Conservation (phyloP, 2,113 vertebrate genomes). For the Xerus inauris region DNA sequence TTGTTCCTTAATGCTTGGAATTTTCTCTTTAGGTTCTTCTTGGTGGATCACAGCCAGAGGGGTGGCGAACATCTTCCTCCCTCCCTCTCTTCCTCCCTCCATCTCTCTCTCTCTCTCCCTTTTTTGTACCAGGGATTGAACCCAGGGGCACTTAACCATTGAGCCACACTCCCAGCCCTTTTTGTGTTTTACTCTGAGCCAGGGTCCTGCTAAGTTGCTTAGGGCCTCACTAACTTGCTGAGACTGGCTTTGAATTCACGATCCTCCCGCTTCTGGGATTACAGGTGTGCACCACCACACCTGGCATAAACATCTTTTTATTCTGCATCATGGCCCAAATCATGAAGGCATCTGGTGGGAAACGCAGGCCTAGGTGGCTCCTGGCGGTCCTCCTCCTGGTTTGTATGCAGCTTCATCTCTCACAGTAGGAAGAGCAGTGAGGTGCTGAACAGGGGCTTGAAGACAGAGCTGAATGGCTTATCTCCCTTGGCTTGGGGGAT, state of each 20-base stretch:
- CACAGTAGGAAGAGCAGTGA: constrained; percentile 95
- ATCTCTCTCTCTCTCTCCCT: too few species aligned
- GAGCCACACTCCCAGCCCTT: not conserved
- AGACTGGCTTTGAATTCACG: too few species aligned
- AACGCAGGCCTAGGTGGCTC: constrained; percentile 72
- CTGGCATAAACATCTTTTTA: constrained; percentile 45
- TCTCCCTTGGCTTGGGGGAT: constrained; percentile 78
- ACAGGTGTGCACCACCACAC: too few species aligned
- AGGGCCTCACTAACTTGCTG: too few species aligned
- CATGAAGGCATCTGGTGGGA: constrained; percentile 85
- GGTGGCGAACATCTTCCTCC: constrained; percentile 81
- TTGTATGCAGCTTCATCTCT: constrained; percentile 92
- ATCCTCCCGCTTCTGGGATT: too few species aligned
- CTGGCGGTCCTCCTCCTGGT: constrained; percentile 71
- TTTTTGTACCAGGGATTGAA: not conserved
- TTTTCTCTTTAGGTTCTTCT: constrained; percentile 70
- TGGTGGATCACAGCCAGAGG: constrained; percentile 89
- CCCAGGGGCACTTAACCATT: not conserved
- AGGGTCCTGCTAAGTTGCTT: too few species aligned
- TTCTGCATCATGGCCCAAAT: constrained; percentile 94
- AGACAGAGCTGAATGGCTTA: constrained; percentile 93
- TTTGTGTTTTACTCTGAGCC: too few species aligned
- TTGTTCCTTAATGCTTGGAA: constrained; percentile 10
- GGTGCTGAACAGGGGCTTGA: constrained; percentile 91
- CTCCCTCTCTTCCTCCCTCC: too few species aligned